Evolutionary conservation across 1,140 invertebrate species (phyloP), one percentile per base, ranked within the genome.

Genomic region (Apis cerana): DNA sequence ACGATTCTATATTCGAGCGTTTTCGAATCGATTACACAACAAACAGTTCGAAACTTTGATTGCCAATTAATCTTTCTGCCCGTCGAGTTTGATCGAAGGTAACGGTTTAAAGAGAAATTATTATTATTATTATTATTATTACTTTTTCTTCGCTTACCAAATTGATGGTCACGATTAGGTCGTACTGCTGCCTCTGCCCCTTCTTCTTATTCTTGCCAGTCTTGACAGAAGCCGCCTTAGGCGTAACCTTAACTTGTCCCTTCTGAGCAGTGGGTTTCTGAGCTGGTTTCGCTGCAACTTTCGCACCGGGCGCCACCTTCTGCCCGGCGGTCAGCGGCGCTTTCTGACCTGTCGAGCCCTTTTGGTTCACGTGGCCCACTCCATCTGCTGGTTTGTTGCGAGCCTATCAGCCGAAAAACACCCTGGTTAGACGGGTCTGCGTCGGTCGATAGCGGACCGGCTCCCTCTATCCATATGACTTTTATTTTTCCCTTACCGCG

Each of bases 311-410:
- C 4, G 94, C 94, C 77, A 95, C 92, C 91, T 96, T 96, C 89
- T 96, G 95, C 62, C 96, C 95, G 9, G 94, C 92, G 76, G 91
- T 80, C 11, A 92, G 77, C n/a, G 94, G 90, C 58, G 94, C 90
- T 89, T 95, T 94, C 82, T 95, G 94, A 56, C 94, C 93, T 33
- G 92, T 84, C 3, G 94, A 91, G 77, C 95, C 95, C 92, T 97
- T 97, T 91, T 97, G 96, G 85, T 95, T 96, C 70, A 96, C 96
- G 80, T 96, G 96, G 23, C 96, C 95, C 59, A 95, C 94, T 3
- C 96, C 97, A 88, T 97, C 97, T 0, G 96, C 96, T n/a, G 97
- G 96, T 94, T 97, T 97, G 94, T 97, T 97, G 84, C 97, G 95
- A 79, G 97, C 97, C 97, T 97, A 92, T 21, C 92, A 62, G 75